Conservation (phyloP, 2,113 vertebrate genomes). For the Megaleporinus macrocephalus region DNA sequence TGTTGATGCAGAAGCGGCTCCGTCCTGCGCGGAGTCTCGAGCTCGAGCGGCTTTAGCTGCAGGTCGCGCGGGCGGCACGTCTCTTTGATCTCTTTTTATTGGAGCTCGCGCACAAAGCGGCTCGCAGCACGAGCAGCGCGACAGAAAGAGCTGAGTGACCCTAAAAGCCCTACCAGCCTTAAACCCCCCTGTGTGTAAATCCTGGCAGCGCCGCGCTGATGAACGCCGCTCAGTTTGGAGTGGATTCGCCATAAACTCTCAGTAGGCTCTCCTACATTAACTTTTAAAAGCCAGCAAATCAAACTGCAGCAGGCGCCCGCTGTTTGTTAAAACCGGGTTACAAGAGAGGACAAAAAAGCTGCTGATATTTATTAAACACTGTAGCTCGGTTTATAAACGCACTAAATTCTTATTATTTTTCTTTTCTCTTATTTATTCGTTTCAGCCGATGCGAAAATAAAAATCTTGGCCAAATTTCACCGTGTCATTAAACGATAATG, state of each 20-base stretch:
- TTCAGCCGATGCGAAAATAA: neutral
- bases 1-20: neutral
- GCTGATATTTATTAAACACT: neutral
- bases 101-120: constrained; percentile 82
- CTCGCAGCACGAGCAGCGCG: constrained; percentile 70
- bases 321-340: constrained; percentile 7
- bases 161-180: neutral
- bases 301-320: neutral
- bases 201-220: constrained; percentile 56
- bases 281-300: constrained; percentile 35
- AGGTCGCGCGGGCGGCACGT: constrained; percentile 69
- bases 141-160: constrained; percentile 71
- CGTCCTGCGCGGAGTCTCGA: no score
- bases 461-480: constrained; percentile 9
- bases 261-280: constrained; percentile 34
- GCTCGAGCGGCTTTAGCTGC: constrained; percentile 57
- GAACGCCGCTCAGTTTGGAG: constrained; percentile 39
- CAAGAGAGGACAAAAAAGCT: neutral
- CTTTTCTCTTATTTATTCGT: neutral
- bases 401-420: neutral
- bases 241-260: constrained; percentile 42
- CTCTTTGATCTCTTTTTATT: constrained; percentile 86
- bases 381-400: neutral
- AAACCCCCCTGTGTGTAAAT: constrained; percentile 41
- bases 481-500: constrained; percentile 43